Evolutionary conservation across 2,797 vertebrate genomes (phyloP).

Genomic region (Sebastes minor): DNA sequence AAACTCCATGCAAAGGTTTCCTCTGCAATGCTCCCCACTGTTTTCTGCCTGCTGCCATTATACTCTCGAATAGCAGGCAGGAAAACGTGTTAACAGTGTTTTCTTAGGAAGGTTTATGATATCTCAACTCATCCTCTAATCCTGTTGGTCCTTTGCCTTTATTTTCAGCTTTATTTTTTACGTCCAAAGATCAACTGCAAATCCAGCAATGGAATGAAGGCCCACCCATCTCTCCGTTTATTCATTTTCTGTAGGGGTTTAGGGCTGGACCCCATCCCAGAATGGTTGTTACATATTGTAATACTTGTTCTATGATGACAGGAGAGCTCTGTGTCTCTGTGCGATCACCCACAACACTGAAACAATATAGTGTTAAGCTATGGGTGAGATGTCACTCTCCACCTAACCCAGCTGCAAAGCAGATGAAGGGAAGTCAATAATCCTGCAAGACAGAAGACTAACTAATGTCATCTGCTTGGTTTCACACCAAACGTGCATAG

Average conservation of each 20-base stretch:
- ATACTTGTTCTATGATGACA: not conserved
- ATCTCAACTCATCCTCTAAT: not conserved
- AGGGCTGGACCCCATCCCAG: not conserved
- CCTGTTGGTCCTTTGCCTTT: not conserved
- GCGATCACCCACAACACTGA: not conserved
- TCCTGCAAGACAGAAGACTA: not conserved
- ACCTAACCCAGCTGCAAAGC: not conserved
- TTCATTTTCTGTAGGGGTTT: not conserved
- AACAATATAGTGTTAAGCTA: not conserved
- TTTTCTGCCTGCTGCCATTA: not conserved
- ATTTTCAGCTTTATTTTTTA: not conserved
- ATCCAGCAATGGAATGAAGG: not conserved
- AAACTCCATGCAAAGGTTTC: not conserved
- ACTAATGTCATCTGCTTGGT: not conserved
- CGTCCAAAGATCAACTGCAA: not conserved
- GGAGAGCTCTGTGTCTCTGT: not conserved
- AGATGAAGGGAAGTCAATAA: not conserved
- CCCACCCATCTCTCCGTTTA: not conserved
- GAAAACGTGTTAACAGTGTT: slow-evolving; percentile 1
- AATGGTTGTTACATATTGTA: not conserved
- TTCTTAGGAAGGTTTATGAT: not conserved
- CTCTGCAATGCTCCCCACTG: not conserved
- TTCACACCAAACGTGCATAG: not conserved
- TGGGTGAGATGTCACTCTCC: not conserved
- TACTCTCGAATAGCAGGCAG: not conserved